Evolutionary conservation across 2,113 vertebrate genomes (phyloP).

Genomic region (Lepus americanus): DNA sequence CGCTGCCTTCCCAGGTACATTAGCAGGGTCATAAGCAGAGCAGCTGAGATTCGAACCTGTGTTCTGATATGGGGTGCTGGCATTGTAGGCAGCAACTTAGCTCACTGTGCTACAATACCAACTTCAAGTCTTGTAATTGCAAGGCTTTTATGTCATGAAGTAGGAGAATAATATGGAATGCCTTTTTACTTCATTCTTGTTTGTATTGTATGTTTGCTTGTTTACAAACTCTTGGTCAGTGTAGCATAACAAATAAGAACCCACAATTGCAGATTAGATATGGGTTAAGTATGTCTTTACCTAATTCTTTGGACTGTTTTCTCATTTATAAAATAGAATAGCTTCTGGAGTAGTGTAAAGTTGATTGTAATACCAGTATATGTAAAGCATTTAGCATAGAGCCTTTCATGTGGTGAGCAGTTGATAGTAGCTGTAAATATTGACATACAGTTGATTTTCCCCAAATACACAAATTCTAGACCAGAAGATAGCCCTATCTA

Average conservation of each 20-base stretch:
- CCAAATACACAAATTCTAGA: background rate
- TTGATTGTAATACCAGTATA: background rate
- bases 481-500: background rate
- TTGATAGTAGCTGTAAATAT: conserved; percentile 44
- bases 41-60: no score
- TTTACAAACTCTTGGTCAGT: background rate
- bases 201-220: background rate
- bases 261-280: background rate
- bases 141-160: conserved; percentile 46
- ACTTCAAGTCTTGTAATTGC: background rate
- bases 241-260: background rate
- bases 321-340: conserved; percentile 23
- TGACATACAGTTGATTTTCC: background rate
- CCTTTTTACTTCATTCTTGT: conserved; percentile 22
- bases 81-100: no score
- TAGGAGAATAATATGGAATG: background rate
- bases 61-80: no score
- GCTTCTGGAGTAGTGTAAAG: conserved; percentile 36
- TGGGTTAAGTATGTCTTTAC: background rate
- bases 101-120: no score
- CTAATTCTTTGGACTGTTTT: conserved; percentile 40
- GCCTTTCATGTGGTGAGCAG: background rate
- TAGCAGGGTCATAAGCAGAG: no score
- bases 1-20: no score
- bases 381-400: conserved; percentile 40